Base-by-base conservation (phyloP, 2,888 invertebrate species). In the Aethes cnicana region DNA sequence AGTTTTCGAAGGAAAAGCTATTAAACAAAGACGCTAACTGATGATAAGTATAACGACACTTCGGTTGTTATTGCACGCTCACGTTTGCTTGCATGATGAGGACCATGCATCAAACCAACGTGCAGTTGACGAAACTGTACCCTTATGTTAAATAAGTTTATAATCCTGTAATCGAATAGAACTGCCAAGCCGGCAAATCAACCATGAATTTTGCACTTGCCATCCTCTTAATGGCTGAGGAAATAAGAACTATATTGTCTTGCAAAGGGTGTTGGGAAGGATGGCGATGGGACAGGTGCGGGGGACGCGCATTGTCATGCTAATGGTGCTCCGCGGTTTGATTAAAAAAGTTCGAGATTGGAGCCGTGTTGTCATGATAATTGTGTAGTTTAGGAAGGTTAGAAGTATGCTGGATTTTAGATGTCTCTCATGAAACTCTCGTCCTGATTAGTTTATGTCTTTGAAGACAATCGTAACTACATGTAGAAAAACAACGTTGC, bases 301-400 rank as follows among this genome's bases (percentile, higher is more conserved):
- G 25, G 25, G 43, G 54, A 48, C 48, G 54, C 48, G 37, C 43
- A 48, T 48, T 54, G 54, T 54, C 37, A 54, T 54, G 54, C 54
- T 54, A 54, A 54, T 49, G 43, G 54, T 26, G 32, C 32, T 20
- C 46, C 36, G 54, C 48, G 54, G 43, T 54, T 48, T 54, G 48
- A 54, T 54, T 54, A 54, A 54, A 54, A 54, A 54, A 54, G 48
- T 54, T 54, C 30, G 36, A 37, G 52, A 46, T 46, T 46, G 32
- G 39, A 52, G 52, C 32, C 23, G 33, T 26, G 52, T 52, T 52
- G 52, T 52, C 39, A 46, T 46, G 44, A 46, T 46, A 44, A 52
- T 52, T 52, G 39, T 52, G 39, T 39, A 20, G 44, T 37, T 43
- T 43, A 30, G 25, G 26, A 33, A 26, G 26, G 14, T 25, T 39